Base-by-base conservation (phyloP, 2,113 vertebrate species). In the Corythaeola cristata region DNA sequence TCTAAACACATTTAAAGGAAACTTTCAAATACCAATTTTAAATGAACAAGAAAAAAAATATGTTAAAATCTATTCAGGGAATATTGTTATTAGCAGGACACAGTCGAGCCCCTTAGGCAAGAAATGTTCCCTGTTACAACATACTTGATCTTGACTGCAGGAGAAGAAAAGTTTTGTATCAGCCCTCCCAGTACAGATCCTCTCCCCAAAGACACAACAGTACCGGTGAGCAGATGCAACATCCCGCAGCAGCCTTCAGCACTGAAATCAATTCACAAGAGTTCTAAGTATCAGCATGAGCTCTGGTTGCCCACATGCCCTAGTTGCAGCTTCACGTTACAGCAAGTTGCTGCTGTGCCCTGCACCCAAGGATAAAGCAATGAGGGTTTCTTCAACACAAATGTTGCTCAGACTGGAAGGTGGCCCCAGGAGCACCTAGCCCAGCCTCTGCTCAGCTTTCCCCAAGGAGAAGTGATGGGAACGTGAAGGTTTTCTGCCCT, bases 71-170 rank as follows among this genome's bases (percentile, higher is more conserved):
- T 88, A 37, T 93, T 89, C 60, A 89, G 88, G 69, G 69, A 92
- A 67, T 95, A 92, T 49, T 96, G 33, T 85, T 93, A 85, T 82
- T 97, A 95, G 72, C 74, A 92, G 75, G 90, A 91, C 75, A 73
- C 30, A 11, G 11, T 33, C 59, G 82, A 94, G 35, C 28, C 83
- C 86, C 64, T 93, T 58, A 89, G 88, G 91, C 94, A 93, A 93
- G 89, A 84, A 85, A 67, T 79, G 76, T 92, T 75, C 75, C 55
- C 21, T 60, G 55, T 93, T 92, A 55, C 20, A 33, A 77, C 55
- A 62, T 60, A 88, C 56, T 87, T 87, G 62, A 73, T 95, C 60
- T 73, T 58, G 32, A 69, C 33, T 72, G 27, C 62, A 89, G 47
- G 49, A 86, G 62, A 85, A 78, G 52, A 47, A 37, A 76, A 76